These are phyloP conservation scores for Coryphaenoides rupestris DNA, from an alignment of 2,113 vertebrate species.

Conservation along the genomic window DNA sequence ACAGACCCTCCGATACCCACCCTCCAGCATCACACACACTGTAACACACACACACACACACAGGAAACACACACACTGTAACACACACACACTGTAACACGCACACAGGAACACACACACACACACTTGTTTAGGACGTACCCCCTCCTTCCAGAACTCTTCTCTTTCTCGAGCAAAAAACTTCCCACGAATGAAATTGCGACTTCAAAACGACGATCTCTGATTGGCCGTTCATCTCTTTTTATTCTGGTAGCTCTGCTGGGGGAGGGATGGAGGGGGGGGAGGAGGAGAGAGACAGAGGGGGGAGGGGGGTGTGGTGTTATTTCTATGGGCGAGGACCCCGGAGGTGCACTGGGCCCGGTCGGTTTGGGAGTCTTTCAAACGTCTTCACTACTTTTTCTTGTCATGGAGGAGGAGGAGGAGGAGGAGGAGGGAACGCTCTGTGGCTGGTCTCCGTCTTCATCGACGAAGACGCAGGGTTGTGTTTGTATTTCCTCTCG, in stretches of 20 bases:
- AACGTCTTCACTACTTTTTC: too few relatives aligned
- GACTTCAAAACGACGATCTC: background rate
- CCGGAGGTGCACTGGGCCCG: slow-evolving; percentile 69
- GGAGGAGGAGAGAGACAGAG: slow-evolving; percentile 12
- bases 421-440: too few relatives aligned
- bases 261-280: slow-evolving; percentile 6
- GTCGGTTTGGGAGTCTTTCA: slow-evolving; percentile 3
- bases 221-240: slow-evolving; percentile 31
- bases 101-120: slow-evolving; percentile 1
- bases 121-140: slow-evolving; percentile 49
- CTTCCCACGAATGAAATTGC: background rate
- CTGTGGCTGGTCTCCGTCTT: too few relatives aligned
- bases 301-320: slow-evolving; percentile 16
- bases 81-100: slow-evolving; percentile 65
- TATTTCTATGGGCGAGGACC: slow-evolving; percentile 60
- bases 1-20: slow-evolving; percentile 17
- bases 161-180: background rate
- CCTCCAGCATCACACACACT: too few relatives aligned
- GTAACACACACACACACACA: slow-evolving; percentile 46
- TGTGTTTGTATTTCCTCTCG: too few relatives aligned
- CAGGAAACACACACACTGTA: slow-evolving; percentile 60
- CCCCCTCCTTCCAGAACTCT: slow-evolving; percentile 17
- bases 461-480: too few relatives aligned
- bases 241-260: slow-evolving; percentile 35
- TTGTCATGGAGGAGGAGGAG: too few relatives aligned